Evolutionary conservation across 37 sponge, comb jelly and placozoan species (phyloP).

Genomic region (Spongia lamella): DNA sequence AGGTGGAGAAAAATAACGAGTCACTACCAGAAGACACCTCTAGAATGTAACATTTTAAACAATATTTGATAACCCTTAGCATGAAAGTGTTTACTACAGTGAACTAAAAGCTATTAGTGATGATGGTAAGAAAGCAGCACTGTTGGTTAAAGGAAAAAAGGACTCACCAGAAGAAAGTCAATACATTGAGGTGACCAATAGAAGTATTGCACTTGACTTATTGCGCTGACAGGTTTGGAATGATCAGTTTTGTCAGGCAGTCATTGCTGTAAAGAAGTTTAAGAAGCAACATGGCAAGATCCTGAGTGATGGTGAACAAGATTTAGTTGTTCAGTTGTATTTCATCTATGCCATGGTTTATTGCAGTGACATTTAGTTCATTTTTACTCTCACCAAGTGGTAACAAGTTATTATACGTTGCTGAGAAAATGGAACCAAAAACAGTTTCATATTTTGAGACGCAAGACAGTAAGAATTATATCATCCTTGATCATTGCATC

Average conservation of each 20-base stretch:
- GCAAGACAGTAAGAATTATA: slow-evolving; percentile 5
- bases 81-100: slow-evolving; percentile 17
- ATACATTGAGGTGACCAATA: slow-evolving; percentile 45
- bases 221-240: slow-evolving; percentile 11
- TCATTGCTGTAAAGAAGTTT: slow-evolving; percentile 35
- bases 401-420: slow-evolving; percentile 73
- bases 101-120: slow-evolving; percentile 21
- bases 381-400: slow-evolving; percentile 67
- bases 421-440: slow-evolving; percentile 84
- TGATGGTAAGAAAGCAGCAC: slow-evolving; percentile 26
- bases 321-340: not conserved
- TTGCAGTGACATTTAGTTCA: slow-evolving; percentile 39
- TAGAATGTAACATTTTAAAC: not conserved
- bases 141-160: slow-evolving; percentile 47
- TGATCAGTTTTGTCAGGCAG: not conserved
- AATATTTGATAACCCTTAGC: too few relatives aligned
- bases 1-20: not conserved
- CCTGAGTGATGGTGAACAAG: slow-evolving; percentile 45
- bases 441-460: slow-evolving; percentile 71
- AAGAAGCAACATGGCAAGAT: slow-evolving; percentile 67
- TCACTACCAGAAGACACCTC: slow-evolving; percentile 4
- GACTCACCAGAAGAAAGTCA: slow-evolving; percentile 37
- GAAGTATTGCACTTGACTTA: not conserved
- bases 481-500: not conserved
- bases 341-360: not conserved